Base-by-base conservation (phyloP, 2,113 vertebrate species). In the Megaceryle torquata region DNA sequence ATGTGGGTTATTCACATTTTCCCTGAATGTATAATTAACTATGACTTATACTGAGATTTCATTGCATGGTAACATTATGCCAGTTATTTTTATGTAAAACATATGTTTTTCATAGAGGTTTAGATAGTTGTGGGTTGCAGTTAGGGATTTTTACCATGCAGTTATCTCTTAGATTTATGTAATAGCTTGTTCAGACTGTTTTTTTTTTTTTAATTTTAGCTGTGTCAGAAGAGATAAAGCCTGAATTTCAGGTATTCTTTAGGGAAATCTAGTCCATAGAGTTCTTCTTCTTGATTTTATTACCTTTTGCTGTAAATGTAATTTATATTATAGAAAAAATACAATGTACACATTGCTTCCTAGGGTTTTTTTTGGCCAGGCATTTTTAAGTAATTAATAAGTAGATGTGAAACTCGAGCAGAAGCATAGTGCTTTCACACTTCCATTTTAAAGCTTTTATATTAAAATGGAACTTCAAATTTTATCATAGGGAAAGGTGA, bases 41-140 rank as follows among this genome's bases (percentile, higher is more conserved):
- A 81, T 94, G 94, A 90, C 86, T 96, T 87, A 88, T 77, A 85
- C 96, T 93, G 89, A 72, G 86, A 86, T 94, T 96, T 97, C 93
- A 93, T 72, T 94, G 82, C 95, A 88, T 37, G 46, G 83, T 75
- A 96, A 88, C 94, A 82, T 83, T 92, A 85, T 96, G 95, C 89
- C 75, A 94, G 80, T 97, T 95, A 95, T 76, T 93, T 95, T 95
- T 74, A 88, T 96, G 83, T 88, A 84, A 96, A 81, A 92, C 92
- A 93, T 96, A 88, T 97, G 89, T 89, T 94, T 97, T 93, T 97
- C 96, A 86, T 82, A 91, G 80, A 89, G 12, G 56, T 78, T 95
- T 90, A 88, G 89, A 72, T 81, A 97, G 86, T 92, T 97, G 96
- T 96, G 95, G 96, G 95, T 84, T 97, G 90, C 60, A 95, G 95